Base-by-base conservation (phyloP, 1,140 invertebrate species). In the Pseudachorutes palmiensis region DNA sequence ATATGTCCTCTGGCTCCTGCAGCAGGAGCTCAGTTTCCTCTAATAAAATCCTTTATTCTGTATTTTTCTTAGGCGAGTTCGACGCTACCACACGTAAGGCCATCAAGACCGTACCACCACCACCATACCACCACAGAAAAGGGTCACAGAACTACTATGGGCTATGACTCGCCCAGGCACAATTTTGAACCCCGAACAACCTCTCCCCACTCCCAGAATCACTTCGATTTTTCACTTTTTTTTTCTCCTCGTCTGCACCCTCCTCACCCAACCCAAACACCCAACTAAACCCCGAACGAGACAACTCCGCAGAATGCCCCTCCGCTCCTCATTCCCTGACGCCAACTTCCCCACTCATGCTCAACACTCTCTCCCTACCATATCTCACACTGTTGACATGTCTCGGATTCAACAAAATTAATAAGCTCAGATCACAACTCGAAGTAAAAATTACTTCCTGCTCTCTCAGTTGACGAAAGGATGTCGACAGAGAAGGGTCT, bases 101-200 rank as follows among this genome's bases (percentile, higher is more conserved):
- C 9, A 55, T 3, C 51, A 55, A 9, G 5, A 22, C 19, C 3
- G 51, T 22, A 55, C 12, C 24, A 12, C 51, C 24, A 55, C 24
- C 51, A 55, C 51, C 51, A 55, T 55, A 55, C 51, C 51, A 55
- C 51, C 24, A 55, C 14, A 55, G 51, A 55, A 55, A 55, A 55
- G 51, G 51, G 51, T 55, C 51, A 55, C 51, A 55, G 51, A 55
- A 55, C 51, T 12, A 16, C 51, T 55, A 55, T 55, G 51, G 51
- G 51, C 12, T 55, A 55, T 55, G 51, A 55, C 51, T 55, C 24
- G 5, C 12, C 14, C 51, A 55, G 51, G 14, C 12, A 14, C 24
- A 55, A 24, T 55, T 55, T 55, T 26, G 51, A 55, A 55, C 51
- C 51, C 51, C 51, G 24, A 26, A 14, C 14, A 24, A 19, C 5